A percentile compares a stretch with the other conserved stretches of the same genome.
phyloP scores from a whole-genome alignment of 2,113 vertebrate species.

The Atrichornis clamosus region DNA sequence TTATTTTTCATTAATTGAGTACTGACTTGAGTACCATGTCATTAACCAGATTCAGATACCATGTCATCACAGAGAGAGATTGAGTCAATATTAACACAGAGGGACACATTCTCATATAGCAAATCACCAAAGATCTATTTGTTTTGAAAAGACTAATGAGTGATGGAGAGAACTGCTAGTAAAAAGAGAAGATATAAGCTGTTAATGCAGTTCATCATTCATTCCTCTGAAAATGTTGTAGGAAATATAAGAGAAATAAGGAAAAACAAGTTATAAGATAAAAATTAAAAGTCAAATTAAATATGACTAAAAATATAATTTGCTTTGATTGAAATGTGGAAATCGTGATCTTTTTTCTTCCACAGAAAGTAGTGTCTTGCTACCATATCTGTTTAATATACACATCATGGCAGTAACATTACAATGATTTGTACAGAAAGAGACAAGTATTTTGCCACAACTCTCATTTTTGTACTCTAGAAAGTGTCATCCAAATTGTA shows the following conservation, averaged over 20 bases:
- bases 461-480: neutral
- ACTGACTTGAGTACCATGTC: neutral
- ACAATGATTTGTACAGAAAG: neutral
- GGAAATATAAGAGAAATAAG: neutral
- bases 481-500: neutral
- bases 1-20: neutral
- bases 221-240: neutral
- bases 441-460: neutral
- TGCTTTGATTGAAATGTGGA: neutral
- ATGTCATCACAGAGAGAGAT: neutral
- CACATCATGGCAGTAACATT: neutral
- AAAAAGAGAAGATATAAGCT: neutral
- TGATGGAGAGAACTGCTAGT: neutral
- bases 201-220: neutral
- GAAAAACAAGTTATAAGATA: neutral
- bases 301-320: neutral
- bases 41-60: neutral
- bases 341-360: neutral
- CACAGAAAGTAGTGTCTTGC: neutral
- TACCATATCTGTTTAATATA: neutral
- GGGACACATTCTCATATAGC: neutral
- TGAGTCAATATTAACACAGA: neutral
- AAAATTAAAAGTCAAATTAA: neutral
- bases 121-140: neutral
- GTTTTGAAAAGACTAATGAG: neutral